Percentiles rank a stretch among this genome's conserved stretches.
Evolutionary conservation across 2,113 vertebrate species (phyloP).

Genomic region (Puntigrus tetrazona): DNA sequence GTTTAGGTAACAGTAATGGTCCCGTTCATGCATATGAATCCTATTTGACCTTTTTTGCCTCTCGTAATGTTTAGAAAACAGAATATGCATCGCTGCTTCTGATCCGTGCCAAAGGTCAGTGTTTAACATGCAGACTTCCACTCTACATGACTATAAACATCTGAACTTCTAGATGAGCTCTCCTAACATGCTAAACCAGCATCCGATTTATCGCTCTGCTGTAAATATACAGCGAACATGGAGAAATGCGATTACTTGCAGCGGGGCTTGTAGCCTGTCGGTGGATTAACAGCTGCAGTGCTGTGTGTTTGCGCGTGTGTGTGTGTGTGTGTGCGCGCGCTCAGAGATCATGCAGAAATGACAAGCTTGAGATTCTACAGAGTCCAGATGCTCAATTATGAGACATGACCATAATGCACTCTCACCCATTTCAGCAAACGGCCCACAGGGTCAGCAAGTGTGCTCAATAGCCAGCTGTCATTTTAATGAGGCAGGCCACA

Average conservation of each 20-base stretch:
- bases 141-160: not conserved
- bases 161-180: conserved; percentile 23
- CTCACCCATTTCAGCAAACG: conserved; percentile 41
- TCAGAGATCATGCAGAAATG: conserved; percentile 37
- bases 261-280: conserved; percentile 17
- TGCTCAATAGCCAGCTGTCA: conserved; percentile 50
- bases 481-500: conserved; percentile 57
- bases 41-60: not conserved
- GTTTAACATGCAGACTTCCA: not conserved
- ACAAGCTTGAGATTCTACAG: conserved; percentile 50
- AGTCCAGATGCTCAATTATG: conserved; percentile 56
- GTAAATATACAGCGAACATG: conserved; percentile 24
- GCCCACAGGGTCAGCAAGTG: conserved; percentile 48
- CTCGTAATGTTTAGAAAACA: not conserved
- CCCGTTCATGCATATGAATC: not conserved
- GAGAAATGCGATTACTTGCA: conserved; percentile 44
- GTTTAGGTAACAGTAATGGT: not conserved
- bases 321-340: not conserved
- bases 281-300: conserved; percentile 39
- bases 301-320: not conserved
- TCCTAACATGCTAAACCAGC: conserved; percentile 4
- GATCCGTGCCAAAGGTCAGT: not conserved
- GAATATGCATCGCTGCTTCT: not conserved
- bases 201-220: not conserved
- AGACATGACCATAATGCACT: conserved; percentile 43